A percentile compares a stretch with the other conserved stretches of the same genome.
Evolutionary conservation across 1,140 invertebrate species (phyloP).

Genomic region (Drosophila baimaii): DNA sequence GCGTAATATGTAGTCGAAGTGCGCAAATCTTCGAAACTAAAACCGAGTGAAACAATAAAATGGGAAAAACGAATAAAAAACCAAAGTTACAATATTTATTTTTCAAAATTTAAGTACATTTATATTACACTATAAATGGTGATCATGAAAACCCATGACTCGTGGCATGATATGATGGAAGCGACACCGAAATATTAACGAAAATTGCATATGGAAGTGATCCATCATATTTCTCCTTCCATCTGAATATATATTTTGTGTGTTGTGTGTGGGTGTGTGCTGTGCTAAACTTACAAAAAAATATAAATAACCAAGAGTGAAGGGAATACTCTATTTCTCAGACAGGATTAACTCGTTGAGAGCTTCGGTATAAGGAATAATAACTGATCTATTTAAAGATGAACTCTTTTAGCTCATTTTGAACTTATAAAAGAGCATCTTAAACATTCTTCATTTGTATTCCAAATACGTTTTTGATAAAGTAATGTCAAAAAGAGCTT

Average conservation of each 20-base stretch:
- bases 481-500: too few species aligned
- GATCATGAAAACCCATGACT: conserved; percentile 49
- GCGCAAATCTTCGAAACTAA: neutral
- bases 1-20: neutral
- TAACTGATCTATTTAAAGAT: neutral
- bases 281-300: conserved; percentile 55
- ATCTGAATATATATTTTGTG: conserved; percentile 22
- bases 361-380: too few species aligned
- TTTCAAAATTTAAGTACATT: conserved; percentile 1
- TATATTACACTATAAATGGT: conserved; percentile 28
- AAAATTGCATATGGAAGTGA: conserved; percentile 83
- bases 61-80: neutral
- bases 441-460: neutral
- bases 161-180: conserved; percentile 57
- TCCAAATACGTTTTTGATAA: too few species aligned
- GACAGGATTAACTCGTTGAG: neutral
- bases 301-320: conserved; percentile 13
- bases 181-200: conserved; percentile 66
- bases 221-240: conserved; percentile 73
- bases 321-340: conserved; percentile 12
- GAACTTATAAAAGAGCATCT: too few species aligned
- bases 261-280: conserved; percentile 33
- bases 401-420: neutral
- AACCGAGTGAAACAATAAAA: neutral
- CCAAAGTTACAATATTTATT: neutral